A percentile compares a stretch with the other conserved stretches of the same genome.
These are phyloP conservation scores for Craniophora ligustri DNA, from an alignment of 2,888 invertebrate species.

Conservation along the genomic window DNA sequence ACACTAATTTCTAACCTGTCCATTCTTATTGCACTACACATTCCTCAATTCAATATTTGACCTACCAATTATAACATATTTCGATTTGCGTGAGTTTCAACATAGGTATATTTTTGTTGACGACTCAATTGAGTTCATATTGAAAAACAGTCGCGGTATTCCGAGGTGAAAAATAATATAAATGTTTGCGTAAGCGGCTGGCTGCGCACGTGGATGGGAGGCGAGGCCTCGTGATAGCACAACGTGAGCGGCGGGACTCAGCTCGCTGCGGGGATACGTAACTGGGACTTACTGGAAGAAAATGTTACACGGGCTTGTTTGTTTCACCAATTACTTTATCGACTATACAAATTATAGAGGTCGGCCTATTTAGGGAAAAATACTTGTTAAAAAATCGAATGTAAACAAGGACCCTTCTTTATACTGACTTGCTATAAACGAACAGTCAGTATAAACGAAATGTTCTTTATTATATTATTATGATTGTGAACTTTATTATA, in stretches of 20 bases:
- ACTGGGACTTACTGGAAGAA: conserved; percentile 34
- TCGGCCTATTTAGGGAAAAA: conserved; percentile 5
- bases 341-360: conserved; percentile 12
- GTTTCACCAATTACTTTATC: conserved; percentile 26
- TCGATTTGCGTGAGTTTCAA: conserved; percentile 9
- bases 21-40: background rate
- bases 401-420: too few relatives aligned
- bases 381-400: too few relatives aligned
- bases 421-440: too few relatives aligned
- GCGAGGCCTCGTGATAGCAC: conserved; percentile 68
- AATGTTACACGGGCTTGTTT: conserved; percentile 39
- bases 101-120: conserved; percentile 13
- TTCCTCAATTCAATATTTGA: conserved; percentile 9
- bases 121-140: conserved; percentile 27
- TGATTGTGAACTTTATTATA: too few relatives aligned
- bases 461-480: too few relatives aligned
- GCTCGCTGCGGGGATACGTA: conserved; percentile 44
- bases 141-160: conserved; percentile 49
- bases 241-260: conserved; percentile 68
- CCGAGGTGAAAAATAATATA: conserved; percentile 62
- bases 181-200: conserved; percentile 64
- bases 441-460: too few relatives aligned
- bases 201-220: conserved; percentile 60
- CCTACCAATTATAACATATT: conserved; percentile 9
- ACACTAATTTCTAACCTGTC: background rate